Evolutionary conservation across 2,113 vertebrate genomes (phyloP), one percentile per base, ranked within the genome.

Genomic region (Trematomus loennbergii): DNA sequence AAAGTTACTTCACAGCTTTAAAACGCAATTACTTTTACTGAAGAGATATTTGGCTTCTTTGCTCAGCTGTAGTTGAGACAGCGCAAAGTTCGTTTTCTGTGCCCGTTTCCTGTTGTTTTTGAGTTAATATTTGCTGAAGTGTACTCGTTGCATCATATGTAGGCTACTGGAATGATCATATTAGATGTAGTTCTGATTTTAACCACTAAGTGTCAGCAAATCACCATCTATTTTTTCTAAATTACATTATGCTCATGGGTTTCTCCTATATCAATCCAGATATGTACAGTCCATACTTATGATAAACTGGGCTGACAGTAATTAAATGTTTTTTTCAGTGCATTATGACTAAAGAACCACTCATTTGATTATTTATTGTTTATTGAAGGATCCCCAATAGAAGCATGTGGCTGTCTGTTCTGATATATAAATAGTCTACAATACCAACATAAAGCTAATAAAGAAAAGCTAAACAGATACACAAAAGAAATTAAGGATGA

Each of bases 171-270:
- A 16, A 22, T 55, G 13, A 6, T 15, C 18, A 22, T 0, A 50
- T 4, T 10, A 12, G 6, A 0, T 70, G 85, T 50, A 82, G 18
- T 60, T 72, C 29, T 4, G 3, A 1, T 5, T 4, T 81, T 25
- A 57, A 71, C 78, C 91, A 84, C 87, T 50, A 69, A 83, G 45
- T 78, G 88, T 60, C 85, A 80, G 81, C 64, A 88, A 17, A 50
- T 58, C 4, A 29, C 58, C 40, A 36, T 33, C 3, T 29, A 3
- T 9, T 46, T 46, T 20, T 18, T 49, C 7, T 36, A 29, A 29
- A 29, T 29, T 5, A 59, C 20, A 20, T 2, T 49, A 36, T 3
- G 11, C 12, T 66, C 7, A 25, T 43, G 1, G 5, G 16, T 20
- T 58, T n/a, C 15, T 78, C 9, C 7, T 40, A 2, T 18, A 11